phyloP scores from a whole-genome alignment of 2,113 vertebrate genomes.

The Ophthalmotilapia sp. region DNA sequence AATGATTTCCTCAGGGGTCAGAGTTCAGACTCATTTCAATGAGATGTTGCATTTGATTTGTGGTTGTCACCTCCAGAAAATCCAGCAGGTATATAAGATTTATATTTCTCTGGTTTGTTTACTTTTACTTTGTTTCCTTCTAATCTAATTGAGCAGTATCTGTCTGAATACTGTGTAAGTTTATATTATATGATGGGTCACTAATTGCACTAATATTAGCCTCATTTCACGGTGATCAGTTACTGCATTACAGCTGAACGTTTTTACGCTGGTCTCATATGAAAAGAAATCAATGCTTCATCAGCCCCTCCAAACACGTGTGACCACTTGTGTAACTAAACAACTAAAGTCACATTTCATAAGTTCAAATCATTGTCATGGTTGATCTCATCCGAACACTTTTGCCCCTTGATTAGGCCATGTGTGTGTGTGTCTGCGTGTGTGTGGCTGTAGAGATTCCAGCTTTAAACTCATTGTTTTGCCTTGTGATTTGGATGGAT shows the following conservation, averaged over 20 bases:
- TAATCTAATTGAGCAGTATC: background rate
- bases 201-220: background rate
- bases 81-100: background rate
- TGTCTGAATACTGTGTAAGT: background rate
- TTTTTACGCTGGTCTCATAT: background rate
- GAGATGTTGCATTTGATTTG: background rate
- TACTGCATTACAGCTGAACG: background rate
- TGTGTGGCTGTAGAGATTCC: background rate
- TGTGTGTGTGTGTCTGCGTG: background rate
- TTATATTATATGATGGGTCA: background rate
- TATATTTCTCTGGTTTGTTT: background rate
- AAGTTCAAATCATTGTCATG: background rate
- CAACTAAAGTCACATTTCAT: background rate
- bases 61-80: background rate
- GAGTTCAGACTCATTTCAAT: background rate
- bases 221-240: background rate
- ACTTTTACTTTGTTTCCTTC: background rate
- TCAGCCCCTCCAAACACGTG: background rate
- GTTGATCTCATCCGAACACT: background rate
- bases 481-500: conserved; percentile 11
- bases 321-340: background rate
- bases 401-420: conserved; percentile 27
- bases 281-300: background rate
- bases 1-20: background rate
- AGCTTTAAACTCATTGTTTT: conserved; percentile 12